A percentile compares a stretch with the other conserved stretches of the same genome.
Evolutionary conservation across 2,888 invertebrate species (phyloP).

Genomic region (Orchestes rusci): DNA sequence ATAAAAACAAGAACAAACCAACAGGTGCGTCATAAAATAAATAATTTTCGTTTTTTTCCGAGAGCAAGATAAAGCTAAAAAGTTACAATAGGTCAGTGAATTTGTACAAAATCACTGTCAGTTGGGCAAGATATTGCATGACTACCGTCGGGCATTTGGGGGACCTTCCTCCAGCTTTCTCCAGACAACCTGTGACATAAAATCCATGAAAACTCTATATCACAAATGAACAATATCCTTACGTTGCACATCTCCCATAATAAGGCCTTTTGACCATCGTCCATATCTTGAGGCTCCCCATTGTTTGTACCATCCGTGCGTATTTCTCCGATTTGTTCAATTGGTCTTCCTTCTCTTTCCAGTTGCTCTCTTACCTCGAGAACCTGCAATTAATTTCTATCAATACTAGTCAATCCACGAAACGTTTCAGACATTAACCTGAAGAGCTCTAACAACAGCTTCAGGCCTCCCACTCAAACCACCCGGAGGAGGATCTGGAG

Average conservation of each 20-base stretch:
- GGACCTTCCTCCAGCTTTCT: slow-evolving; percentile 81
- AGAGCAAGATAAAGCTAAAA: too few relatives aligned
- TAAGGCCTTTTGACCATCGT: slow-evolving; percentile 85
- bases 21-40: too few relatives aligned
- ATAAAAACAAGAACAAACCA: too few relatives aligned
- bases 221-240: slow-evolving; percentile 40
- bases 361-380: slow-evolving; percentile 83
- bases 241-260: slow-evolving; percentile 94
- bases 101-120: too few relatives aligned
- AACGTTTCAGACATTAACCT: too few relatives aligned
- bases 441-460: slow-evolving; percentile 87
- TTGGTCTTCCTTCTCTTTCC: slow-evolving; percentile 56
- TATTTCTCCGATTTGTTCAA: slow-evolving; percentile 21
- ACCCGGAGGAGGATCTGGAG: slow-evolving; percentile 37
- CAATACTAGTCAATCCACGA: too few relatives aligned
- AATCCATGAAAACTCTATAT: neutral
- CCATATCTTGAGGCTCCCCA: slow-evolving; percentile 56
- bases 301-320: slow-evolving; percentile 39
- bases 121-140: too few relatives aligned
- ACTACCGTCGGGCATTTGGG: slow-evolving; percentile 25
- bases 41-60: too few relatives aligned
- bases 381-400: slow-evolving; percentile 26
- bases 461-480: slow-evolving; percentile 70
- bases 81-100: too few relatives aligned
- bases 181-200: slow-evolving; percentile 66